Evolutionary conservation across 2,888 invertebrate species (phyloP).

Genomic region (Netelia virgata): DNA sequence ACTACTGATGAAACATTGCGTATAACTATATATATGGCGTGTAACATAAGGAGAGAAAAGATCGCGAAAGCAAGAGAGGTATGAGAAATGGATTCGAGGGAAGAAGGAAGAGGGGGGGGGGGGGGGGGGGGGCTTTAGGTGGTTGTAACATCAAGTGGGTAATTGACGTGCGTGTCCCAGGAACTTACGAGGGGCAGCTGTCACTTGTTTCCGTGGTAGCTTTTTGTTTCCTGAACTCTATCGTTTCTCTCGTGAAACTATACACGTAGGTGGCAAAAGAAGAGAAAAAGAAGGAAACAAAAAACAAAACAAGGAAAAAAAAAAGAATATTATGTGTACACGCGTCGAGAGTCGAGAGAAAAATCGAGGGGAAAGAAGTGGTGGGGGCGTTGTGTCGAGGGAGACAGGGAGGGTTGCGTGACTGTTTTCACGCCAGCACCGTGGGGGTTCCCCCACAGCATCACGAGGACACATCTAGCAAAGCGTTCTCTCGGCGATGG

Average conservation of each 20-base stretch:
- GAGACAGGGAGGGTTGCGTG: conserved; percentile 63
- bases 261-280: conserved; percentile 30
- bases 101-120: too few species aligned
- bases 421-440: conserved; percentile 81
- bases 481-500: conserved; percentile 38
- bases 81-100: conserved; percentile 50
- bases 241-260: conserved; percentile 39
- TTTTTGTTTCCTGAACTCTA: conserved; percentile 76
- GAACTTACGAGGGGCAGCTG: conserved; percentile 77
- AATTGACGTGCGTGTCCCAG: conserved; percentile 77
- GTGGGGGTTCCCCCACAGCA: conserved; percentile 77
- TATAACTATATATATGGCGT: neutral
- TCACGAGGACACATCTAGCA: conserved; percentile 62
- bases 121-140: conserved; percentile 45
- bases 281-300: too few species aligned
- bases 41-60: conserved; percentile 15
- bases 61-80: conserved; percentile 19
- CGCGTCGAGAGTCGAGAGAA: conserved; percentile 35
- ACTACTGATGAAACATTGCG: conserved; percentile 35
- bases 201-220: conserved; percentile 80
- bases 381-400: neutral
- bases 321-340: conserved; percentile 4
- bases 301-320: too few species aligned
- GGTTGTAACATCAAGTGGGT: conserved; percentile 74
- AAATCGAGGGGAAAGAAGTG: conserved; percentile 3